Evolutionary conservation across 2,888 invertebrate species (phyloP).

Genomic region (Mermis nigrescens): DNA sequence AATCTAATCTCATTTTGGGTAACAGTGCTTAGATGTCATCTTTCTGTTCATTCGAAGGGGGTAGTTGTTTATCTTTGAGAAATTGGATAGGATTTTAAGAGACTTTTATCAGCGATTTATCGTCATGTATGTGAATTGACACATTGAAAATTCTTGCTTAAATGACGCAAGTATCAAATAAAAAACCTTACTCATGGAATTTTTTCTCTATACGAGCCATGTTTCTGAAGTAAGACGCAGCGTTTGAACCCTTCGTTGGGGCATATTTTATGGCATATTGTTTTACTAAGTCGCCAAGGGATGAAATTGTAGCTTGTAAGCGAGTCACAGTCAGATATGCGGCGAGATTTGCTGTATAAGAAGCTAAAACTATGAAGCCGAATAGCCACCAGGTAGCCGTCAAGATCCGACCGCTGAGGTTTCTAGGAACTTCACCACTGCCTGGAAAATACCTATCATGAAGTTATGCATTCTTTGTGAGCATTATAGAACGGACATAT

Average conservation of each 20-base stretch:
- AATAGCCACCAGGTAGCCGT: constrained; percentile 99
- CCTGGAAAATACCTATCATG: constrained; percentile 70
- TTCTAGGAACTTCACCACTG: constrained; percentile 91
- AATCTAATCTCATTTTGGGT: too few species aligned
- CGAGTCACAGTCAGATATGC: constrained; percentile 66
- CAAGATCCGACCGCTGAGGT: constrained; percentile 74
- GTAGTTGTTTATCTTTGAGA: too few species aligned
- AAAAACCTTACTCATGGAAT: constrained; percentile 67
- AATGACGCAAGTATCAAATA: neutral
- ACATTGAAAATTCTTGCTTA: neutral
- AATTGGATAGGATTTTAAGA: too few species aligned
- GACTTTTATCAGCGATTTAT: too few species aligned
- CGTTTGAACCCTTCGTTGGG: constrained; percentile 63
- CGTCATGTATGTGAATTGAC: constrained; percentile 44
- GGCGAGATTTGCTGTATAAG: constrained; percentile 91
- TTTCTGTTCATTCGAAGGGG: too few species aligned
- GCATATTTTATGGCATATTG: constrained; percentile 91
- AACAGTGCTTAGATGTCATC: too few species aligned
- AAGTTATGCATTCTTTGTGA: too few species aligned
- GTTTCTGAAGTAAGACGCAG: constrained; percentile 78
- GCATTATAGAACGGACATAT: too few species aligned
- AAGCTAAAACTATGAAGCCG: constrained; percentile 93
- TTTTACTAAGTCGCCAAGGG: constrained; percentile 71
- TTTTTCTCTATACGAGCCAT: constrained; percentile 84
- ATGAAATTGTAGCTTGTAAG: constrained; percentile 27